These are phyloP conservation scores for Atherinosoma microstoma DNA, from an alignment of 2,797 vertebrate genomes.

Conservation along the genomic window DNA sequence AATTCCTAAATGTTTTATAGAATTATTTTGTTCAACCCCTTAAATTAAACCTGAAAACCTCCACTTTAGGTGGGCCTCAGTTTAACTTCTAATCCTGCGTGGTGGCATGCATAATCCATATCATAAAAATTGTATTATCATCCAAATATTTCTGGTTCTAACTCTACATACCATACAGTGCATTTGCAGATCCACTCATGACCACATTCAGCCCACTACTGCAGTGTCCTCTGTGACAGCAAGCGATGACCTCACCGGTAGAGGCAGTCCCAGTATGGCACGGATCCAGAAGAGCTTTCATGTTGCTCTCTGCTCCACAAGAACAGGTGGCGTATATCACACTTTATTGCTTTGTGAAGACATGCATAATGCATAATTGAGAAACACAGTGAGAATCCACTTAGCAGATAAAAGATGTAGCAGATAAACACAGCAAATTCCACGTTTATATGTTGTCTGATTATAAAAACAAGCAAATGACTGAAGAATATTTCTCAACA, in stretches of 20 bases:
- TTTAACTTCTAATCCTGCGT: neutral
- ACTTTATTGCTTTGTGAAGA: neutral
- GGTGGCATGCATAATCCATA: neutral
- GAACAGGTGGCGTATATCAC: slow-evolving; percentile 11
- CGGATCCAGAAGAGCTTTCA: slow-evolving; percentile 32
- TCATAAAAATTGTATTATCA: neutral
- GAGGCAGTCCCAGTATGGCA: slow-evolving; percentile 47
- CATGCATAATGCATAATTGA: neutral
- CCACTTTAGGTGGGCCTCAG: no score
- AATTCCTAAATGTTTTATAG: no score
- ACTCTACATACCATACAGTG: neutral
- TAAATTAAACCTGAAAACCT: no score
- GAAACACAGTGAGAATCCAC: neutral
- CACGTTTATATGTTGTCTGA: neutral
- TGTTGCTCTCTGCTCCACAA: slow-evolving; percentile 13
- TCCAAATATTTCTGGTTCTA: neutral
- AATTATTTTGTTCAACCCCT: no score
- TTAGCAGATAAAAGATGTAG: neutral
- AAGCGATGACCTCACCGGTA: slow-evolving; percentile 41
- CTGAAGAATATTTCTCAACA: neutral
- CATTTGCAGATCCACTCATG: slow-evolving; percentile 8
- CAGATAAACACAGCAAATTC: neutral
- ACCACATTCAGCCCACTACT: slow-evolving; percentile 40
- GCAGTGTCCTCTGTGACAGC: slow-evolving; percentile 54
- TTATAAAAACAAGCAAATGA: neutral